A percentile compares a stretch with the other conserved stretches of the same genome.
These are phyloP conservation scores for Oreochromis aureus DNA, from an alignment of 2,113 vertebrate species.

Conservation along the genomic window DNA sequence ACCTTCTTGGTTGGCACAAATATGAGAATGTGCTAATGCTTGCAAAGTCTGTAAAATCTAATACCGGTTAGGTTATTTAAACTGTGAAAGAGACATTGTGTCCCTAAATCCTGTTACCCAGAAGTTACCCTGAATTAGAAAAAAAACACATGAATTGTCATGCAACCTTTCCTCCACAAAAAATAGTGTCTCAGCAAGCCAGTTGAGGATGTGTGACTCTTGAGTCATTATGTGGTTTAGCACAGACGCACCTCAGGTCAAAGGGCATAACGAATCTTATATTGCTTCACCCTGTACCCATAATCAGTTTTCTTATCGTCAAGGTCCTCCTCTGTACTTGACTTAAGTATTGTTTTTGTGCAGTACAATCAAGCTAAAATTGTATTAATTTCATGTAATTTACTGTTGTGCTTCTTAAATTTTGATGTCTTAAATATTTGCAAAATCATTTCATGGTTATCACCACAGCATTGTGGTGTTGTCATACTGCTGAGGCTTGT, in stretches of 20 bases:
- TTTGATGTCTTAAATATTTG: neutral
- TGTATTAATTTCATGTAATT: neutral
- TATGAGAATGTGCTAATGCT: neutral
- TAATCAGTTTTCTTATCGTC: slow-evolving; percentile 27
- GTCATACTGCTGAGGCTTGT: neutral
- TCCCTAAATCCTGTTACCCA: neutral
- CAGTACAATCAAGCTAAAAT: neutral
- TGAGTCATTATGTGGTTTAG: slow-evolving; percentile 32
- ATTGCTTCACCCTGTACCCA: slow-evolving; percentile 8
- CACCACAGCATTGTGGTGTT: neutral
- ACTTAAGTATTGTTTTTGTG: neutral
- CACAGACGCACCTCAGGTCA: neutral
- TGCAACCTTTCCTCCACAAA: neutral
- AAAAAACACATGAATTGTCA: neutral
- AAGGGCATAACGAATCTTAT: neutral
- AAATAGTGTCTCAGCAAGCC: slow-evolving; percentile 28
- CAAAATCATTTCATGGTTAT: neutral
- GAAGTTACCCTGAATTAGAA: neutral
- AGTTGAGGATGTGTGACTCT: slow-evolving; percentile 34
- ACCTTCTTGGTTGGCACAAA: neutral
- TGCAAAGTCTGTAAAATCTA: neutral
- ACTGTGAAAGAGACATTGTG: slow-evolving; percentile 20
- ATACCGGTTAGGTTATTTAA: neutral
- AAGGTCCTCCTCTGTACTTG: neutral
- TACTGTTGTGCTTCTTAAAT: neutral